These are phyloP conservation scores for Blomia tropicalis DNA, from an alignment of 2,888 invertebrate genomes.

Conservation along the genomic window DNA sequence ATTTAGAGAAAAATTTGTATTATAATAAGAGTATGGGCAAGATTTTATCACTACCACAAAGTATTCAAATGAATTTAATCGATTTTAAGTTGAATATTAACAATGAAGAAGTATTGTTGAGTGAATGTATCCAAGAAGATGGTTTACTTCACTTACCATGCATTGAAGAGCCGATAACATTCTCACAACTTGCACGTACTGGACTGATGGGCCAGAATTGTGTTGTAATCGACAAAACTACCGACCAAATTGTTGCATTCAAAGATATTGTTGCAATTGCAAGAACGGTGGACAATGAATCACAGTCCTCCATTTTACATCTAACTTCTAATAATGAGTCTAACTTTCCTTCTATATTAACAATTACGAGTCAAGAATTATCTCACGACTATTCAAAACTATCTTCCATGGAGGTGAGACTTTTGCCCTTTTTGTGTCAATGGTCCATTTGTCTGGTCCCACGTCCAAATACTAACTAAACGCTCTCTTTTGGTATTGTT, in stretches of 20 bases:
- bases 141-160: not conserved
- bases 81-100: not conserved
- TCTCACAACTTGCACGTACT: not conserved
- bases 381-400: not conserved
- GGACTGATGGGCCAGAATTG: not conserved
- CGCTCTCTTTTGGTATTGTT: not conserved
- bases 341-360: conserved; percentile 9
- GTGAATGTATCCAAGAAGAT: conserved; percentile 5
- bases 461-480: not conserved
- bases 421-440: no score
- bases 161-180: not conserved
- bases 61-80: not conserved
- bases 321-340: not conserved
- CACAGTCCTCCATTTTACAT: not conserved
- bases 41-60: not conserved
- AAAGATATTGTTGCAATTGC: not conserved
- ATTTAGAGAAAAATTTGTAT: not conserved
- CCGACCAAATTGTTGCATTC: not conserved
- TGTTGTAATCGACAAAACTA: not conserved
- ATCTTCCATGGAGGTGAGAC: conserved; percentile 7
- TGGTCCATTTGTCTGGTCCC: not conserved
- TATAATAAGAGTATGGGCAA: not conserved
- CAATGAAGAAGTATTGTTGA: not conserved
- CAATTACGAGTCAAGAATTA: not conserved
- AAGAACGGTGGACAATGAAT: not conserved